These are phyloP conservation scores for Caenorhabditis drosophilae DNA, from an alignment of 2,888 invertebrate genomes.

Conservation along the genomic window DNA sequence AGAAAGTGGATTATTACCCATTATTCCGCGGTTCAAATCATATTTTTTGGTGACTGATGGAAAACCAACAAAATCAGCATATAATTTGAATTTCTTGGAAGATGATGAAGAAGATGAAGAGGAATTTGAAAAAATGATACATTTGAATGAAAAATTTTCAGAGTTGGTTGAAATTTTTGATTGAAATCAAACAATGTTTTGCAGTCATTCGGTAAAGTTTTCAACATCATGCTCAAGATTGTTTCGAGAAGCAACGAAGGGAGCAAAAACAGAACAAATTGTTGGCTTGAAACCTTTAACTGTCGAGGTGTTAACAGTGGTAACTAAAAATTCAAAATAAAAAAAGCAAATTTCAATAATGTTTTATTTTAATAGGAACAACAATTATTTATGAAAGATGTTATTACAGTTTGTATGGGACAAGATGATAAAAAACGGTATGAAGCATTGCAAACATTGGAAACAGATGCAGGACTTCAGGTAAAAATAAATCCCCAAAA, in stretches of 20 bases:
- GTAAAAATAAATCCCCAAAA: conserved; percentile 2
- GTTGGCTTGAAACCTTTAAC: conserved; percentile 33
- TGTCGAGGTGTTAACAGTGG: conserved; percentile 31
- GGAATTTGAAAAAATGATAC: not conserved
- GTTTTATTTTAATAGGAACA: conserved; percentile 36
- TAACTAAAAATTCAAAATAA: conserved; percentile 3
- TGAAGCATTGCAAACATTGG: conserved; percentile 44
- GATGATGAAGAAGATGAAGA: conserved; percentile 35
- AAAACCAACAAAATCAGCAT: conserved; percentile 19
- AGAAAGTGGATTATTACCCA: not conserved
- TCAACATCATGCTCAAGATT: not conserved
- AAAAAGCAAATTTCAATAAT: not conserved
- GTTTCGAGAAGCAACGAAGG: conserved; percentile 21
- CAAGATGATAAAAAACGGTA: conserved; percentile 39
- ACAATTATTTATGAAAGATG: conserved; percentile 48
- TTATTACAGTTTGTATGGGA: conserved; percentile 50
- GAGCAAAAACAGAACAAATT: conserved; percentile 24
- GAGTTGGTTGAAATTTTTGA: no score
- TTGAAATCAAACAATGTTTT: no score
- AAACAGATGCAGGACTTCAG: conserved; percentile 50
- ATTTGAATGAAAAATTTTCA: not conserved
- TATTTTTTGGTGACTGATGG: conserved; percentile 42
- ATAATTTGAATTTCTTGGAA: conserved; percentile 6
- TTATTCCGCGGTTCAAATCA: not conserved
- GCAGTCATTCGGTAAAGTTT: not conserved